Conservation (phyloP, 2,797 vertebrate species). For the Phataginus tricuspis region DNA sequence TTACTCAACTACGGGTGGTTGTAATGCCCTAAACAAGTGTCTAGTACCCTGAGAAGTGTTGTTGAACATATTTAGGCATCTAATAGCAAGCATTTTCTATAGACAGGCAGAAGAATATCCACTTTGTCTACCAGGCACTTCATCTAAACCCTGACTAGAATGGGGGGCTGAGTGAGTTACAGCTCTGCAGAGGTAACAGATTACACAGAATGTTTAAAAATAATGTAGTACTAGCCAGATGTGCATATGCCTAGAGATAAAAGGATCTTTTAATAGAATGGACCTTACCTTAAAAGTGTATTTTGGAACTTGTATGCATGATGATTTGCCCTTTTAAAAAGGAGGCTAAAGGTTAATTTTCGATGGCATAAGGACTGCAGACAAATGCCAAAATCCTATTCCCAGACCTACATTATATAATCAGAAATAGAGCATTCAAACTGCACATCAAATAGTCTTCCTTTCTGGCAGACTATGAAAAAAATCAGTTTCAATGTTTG, state of each 20-base stretch:
- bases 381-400: constrained; percentile 63
- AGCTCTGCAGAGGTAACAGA: background rate
- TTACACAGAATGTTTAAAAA: background rate
- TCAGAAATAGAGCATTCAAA: constrained; percentile 70
- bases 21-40: background rate
- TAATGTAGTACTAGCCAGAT: background rate
- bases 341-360: constrained; percentile 62
- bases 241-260: background rate
- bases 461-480: constrained; percentile 82
- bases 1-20: background rate
- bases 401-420: constrained; percentile 66
- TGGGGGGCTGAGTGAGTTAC: background rate
- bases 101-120: background rate
- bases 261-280: background rate
- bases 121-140: background rate
- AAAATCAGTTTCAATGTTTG: constrained; percentile 77
- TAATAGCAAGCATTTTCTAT: background rate
- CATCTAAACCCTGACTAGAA: background rate
- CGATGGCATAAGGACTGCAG: constrained; percentile 20
- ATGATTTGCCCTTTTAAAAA: constrained; percentile 42
- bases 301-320: constrained; percentile 1
- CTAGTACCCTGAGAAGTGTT: background rate
- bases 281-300: background rate
- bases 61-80: background rate
- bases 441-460: constrained; percentile 77